These are phyloP conservation scores for Flexamia atlantica DNA, from an alignment of 2,888 invertebrate species.

Conservation along the genomic window DNA sequence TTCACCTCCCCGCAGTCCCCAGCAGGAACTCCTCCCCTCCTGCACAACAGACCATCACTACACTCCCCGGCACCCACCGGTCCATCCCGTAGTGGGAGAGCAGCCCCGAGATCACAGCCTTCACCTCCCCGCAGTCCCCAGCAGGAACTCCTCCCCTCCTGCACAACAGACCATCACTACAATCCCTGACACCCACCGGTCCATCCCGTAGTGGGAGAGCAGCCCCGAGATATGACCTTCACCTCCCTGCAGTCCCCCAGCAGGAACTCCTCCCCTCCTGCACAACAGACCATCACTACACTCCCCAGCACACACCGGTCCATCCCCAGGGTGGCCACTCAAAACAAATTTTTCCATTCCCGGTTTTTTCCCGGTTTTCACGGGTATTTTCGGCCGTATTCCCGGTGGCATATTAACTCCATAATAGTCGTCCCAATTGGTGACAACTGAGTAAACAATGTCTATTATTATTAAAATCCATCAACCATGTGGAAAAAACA, in stretches of 20 bases:
- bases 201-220: constrained; percentile 71
- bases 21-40: constrained; percentile 69
- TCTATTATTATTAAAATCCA: no score
- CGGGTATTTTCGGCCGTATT: no score
- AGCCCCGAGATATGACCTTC: constrained; percentile 71
- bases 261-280: constrained; percentile 67
- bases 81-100: constrained; percentile 71
- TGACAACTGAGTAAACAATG: no score
- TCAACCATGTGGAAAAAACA: no score
- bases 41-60: background rate
- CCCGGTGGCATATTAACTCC: no score
- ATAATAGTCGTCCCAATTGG: no score
- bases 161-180: background rate
- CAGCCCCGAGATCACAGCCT: constrained; percentile 71
- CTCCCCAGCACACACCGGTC: constrained; percentile 58
- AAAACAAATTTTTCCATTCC: no score
- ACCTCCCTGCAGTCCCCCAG: constrained; percentile 71
- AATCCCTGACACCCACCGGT: constrained; percentile 60
- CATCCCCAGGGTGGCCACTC: no score
- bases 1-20: constrained; percentile 71
- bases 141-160: constrained; percentile 67
- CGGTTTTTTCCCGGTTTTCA: no score
- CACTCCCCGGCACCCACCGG: constrained; percentile 60
- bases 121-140: constrained; percentile 71
- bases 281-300: background rate